A percentile compares a stretch with the other conserved stretches of the same genome.
Evolutionary conservation across 2,888 invertebrate genomes (phyloP).

Genomic region (Pheosia gnoma): DNA sequence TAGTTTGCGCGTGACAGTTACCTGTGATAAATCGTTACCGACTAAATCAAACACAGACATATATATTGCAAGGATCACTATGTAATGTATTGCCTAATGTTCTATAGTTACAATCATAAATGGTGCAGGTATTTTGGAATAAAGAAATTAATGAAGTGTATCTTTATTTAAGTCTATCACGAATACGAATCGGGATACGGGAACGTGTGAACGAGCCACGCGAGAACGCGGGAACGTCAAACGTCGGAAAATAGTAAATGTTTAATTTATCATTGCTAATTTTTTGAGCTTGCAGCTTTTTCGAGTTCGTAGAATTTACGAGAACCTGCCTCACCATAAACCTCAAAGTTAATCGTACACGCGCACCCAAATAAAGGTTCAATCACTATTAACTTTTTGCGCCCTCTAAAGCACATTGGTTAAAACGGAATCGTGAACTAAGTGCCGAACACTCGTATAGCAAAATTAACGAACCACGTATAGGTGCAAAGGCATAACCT

Average conservation of each 20-base stretch:
- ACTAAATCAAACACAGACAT: slow-evolving; percentile 61
- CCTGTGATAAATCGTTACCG: slow-evolving; percentile 64
- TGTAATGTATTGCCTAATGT: slow-evolving; percentile 60
- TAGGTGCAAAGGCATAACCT: slow-evolving; percentile 71
- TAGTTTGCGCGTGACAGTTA: slow-evolving; percentile 59
- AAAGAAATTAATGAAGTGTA: too few species aligned
- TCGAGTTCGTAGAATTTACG: background rate
- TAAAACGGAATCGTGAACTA: slow-evolving; percentile 67
- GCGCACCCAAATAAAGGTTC: slow-evolving; percentile 1
- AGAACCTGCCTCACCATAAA: background rate
- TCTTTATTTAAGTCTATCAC: too few species aligned
- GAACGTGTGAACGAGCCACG: too few species aligned
- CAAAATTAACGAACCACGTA: slow-evolving; percentile 81
- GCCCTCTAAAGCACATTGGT: slow-evolving; percentile 40
- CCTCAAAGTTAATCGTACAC: background rate
- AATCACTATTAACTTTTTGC: slow-evolving; percentile 33
- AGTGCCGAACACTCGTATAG: slow-evolving; percentile 71
- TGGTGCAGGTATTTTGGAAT: background rate
- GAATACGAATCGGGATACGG: too few species aligned
- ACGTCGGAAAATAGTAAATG: too few species aligned
- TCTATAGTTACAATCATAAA: slow-evolving; percentile 30
- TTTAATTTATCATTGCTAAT: too few species aligned
- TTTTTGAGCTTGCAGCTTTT: too few species aligned
- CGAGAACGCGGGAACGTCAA: too few species aligned
- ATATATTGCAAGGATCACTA: slow-evolving; percentile 65